Evolutionary conservation across 2,888 invertebrate genomes (phyloP).

Genomic region (Chymomyza caudatula): DNA sequence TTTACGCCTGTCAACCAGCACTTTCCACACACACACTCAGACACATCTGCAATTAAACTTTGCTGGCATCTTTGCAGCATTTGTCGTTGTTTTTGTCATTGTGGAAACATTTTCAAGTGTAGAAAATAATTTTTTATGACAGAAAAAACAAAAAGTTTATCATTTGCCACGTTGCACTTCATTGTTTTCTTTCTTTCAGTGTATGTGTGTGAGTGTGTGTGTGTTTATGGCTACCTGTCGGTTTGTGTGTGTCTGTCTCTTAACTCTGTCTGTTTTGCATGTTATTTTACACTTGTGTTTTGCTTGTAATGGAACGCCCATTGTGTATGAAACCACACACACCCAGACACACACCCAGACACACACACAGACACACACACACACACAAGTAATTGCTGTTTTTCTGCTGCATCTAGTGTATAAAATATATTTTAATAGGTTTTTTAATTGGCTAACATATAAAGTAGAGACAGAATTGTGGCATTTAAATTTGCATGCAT

Average conservation of each 20-base stretch:
- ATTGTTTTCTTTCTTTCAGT: constrained; percentile 48
- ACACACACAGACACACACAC: background rate
- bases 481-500: constrained; percentile 26
- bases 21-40: constrained; percentile 17
- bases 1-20: constrained; percentile 17
- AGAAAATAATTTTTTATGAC: constrained; percentile 57
- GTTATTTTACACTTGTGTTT: constrained; percentile 34
- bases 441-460: constrained; percentile 45
- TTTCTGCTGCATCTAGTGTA: constrained; percentile 23
- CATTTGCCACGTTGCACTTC: constrained; percentile 64
- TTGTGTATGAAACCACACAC: background rate
- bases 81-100: constrained; percentile 6
- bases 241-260: constrained; percentile 42
- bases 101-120: constrained; percentile 42
- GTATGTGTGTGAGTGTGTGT: constrained; percentile 14
- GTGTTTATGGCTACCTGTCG: constrained; percentile 10
- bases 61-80: background rate
- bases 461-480: constrained; percentile 15
- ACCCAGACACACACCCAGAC: background rate
- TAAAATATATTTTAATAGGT: constrained; percentile 57
- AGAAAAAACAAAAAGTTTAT: constrained; percentile 69
- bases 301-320: constrained; percentile 14
- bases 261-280: constrained; percentile 56
- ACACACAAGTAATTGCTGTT: constrained; percentile 63
- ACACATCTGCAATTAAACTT: constrained; percentile 27